phyloP scores from a whole-genome alignment of 2,797 vertebrate genomes.

The Rachycentron canadum region DNA sequence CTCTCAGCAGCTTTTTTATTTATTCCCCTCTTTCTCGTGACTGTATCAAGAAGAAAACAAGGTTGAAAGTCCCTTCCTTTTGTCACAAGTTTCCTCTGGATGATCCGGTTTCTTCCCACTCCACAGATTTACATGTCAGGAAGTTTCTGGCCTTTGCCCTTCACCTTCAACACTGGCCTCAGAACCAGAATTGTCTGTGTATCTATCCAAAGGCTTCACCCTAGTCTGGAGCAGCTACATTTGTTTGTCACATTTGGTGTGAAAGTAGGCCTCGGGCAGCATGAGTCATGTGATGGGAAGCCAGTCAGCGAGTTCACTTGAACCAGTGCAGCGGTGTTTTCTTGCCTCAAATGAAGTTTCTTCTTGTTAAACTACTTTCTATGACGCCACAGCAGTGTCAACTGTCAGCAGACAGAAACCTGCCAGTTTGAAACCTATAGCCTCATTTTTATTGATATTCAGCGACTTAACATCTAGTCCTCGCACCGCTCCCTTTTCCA shows the following conservation, averaged over 20 bases:
- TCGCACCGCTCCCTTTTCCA: slow-evolving; percentile 39
- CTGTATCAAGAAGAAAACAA: neutral
- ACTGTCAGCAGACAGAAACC: neutral
- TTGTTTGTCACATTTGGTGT: slow-evolving; percentile 31
- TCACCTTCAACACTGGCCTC: neutral
- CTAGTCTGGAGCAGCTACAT: neutral
- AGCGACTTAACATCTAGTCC: slow-evolving; percentile 14
- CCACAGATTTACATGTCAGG: neutral
- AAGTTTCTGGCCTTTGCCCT: neutral
- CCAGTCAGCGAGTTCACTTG: slow-evolving; percentile 18
- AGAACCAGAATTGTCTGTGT: neutral
- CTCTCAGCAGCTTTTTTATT: neutral
- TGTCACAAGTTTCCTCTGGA: neutral
- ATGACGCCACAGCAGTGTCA: neutral
- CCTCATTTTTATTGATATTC: neutral
- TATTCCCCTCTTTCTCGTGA: neutral
- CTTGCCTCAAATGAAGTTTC: neutral
- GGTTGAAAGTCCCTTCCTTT: neutral
- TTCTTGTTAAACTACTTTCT: slow-evolving; percentile 15
- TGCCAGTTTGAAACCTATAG: neutral
- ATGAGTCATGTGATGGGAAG: slow-evolving; percentile 29
- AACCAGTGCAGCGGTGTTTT: neutral
- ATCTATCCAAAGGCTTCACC: neutral
- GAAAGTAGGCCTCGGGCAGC: slow-evolving; percentile 3
- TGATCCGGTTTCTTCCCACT: neutral